Conservation (phyloP, 2,113 vertebrate genomes). For the Clarias magur region DNA sequence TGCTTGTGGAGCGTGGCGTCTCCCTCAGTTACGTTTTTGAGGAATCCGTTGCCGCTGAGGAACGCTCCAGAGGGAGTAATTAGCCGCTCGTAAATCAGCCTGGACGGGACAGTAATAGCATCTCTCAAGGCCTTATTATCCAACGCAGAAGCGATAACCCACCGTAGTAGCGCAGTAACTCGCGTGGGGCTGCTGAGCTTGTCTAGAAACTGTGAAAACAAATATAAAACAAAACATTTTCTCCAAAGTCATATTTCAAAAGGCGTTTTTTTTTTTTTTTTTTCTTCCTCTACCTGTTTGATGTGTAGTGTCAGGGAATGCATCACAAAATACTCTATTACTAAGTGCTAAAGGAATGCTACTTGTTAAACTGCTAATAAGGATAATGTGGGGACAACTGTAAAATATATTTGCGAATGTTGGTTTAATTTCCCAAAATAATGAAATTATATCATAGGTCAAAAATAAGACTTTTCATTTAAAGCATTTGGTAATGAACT, state of each 20-base stretch:
- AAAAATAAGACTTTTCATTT: neutral
- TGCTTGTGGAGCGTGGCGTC: constrained; percentile 64
- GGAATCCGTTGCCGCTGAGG: constrained; percentile 64
- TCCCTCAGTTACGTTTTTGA: constrained; percentile 63
- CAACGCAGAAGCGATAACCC: constrained; percentile 58
- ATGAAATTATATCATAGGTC: neutral
- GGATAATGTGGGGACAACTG: neutral
- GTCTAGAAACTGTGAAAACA: neutral
- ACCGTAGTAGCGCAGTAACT: constrained; percentile 18
- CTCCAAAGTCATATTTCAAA: constrained; percentile 2
- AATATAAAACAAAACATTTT: neutral
- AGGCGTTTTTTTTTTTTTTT: neutral
- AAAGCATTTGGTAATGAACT: too few species aligned
- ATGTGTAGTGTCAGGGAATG: neutral
- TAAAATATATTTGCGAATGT: neutral
- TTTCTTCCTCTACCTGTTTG: neutral
- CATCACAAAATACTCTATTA: neutral
- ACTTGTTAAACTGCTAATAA: neutral
- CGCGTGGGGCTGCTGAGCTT: neutral
- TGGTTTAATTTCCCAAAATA: neutral
- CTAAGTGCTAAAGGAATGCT: neutral
- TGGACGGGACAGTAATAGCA: constrained; percentile 64
- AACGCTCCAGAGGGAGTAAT: constrained; percentile 70
- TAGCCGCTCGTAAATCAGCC: constrained; percentile 64
- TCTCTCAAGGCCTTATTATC: constrained; percentile 69